Base-by-base conservation (phyloP, 2,888 invertebrate species). In the Julus scanicus region DNA sequence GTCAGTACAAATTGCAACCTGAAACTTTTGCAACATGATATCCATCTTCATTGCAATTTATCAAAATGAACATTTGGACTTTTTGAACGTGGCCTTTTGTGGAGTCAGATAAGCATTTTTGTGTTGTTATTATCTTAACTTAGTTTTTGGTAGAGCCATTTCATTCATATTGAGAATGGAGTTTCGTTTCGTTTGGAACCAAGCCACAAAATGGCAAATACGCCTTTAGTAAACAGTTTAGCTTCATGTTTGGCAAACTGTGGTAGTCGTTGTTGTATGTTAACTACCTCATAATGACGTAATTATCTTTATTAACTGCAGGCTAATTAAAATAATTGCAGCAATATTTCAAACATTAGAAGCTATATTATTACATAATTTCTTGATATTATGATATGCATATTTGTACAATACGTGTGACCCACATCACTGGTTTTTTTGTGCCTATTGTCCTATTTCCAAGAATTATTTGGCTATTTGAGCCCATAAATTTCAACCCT, bases 241-340 rank as follows among this genome's bases (percentile, higher is more conserved):
- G 6, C 20, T 20, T n/a, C 63, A 63, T 63, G 63, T 63, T 63
- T 63, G n/a, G 63, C 63, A 63, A 63, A 63, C 63, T 20, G 53
- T 17, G 63, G 63, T 63, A 63, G 63, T 63, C 20, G n/a, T n/a
- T 63, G 63, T 20, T 63, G 6, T 0, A 63, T 63, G 63, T 63
- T 63, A n/a, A 63, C 63, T 63, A 63, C 63, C 20, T 20, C 63
- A 20, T 20, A 63, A 63, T 63, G 63, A 63, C 8, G 20, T 20
- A 20, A 63, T 63, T 63, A 63, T n/a, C 63, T 63, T 63, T 63
- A 63, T 2, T 63, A 63, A 63, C 63, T 63, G n/a, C 63, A 20
- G 20, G 63, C 63, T 20, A n/a, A 63, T 63, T 63, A 63, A 63
- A 63, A 63, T 63, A 63, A 63, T 63, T 63, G n/a, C 20, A 63